Conservation (phyloP, 1,140 invertebrate species). For the Zaprionus capensis region DNA sequence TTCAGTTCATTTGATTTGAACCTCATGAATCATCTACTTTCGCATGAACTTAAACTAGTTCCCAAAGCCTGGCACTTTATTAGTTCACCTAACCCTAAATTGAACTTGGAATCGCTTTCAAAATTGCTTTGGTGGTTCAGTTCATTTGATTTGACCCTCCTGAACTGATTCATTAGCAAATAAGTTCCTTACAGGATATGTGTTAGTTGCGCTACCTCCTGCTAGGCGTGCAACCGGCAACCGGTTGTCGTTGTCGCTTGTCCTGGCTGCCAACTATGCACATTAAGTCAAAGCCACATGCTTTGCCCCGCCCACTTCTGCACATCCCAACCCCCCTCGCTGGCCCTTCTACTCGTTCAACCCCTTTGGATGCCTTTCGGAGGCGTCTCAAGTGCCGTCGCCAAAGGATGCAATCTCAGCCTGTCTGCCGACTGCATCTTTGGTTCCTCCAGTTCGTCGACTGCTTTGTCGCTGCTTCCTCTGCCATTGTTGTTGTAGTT, state of each 20-base stretch:
- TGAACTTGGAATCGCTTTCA: not conserved
- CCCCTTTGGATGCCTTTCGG: not conserved
- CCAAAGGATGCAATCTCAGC: constrained; percentile 14
- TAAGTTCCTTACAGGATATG: not conserved
- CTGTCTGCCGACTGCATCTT: constrained; percentile 7
- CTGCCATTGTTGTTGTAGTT: not conserved
- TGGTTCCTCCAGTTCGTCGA: not conserved
- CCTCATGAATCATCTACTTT: not conserved
- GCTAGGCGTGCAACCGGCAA: constrained; percentile 9
- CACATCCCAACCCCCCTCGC: not conserved
- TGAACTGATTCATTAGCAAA: not conserved
- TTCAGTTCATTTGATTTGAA: no score
- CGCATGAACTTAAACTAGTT: not conserved
- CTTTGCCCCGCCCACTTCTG: not conserved
- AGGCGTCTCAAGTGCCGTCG: constrained; percentile 26
- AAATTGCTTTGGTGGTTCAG: not conserved
- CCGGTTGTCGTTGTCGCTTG: constrained; percentile 18
- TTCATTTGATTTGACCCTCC: not conserved
- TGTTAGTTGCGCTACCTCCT: not conserved
- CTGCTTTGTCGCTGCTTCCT: not conserved
- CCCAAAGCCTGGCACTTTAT: not conserved
- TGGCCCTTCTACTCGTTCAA: not conserved
- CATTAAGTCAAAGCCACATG: constrained; percentile 35
- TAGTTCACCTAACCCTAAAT: not conserved
- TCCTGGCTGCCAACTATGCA: constrained; percentile 20